phyloP scores from a whole-genome alignment of 2,113 vertebrate species.

The Callionymus lyra region DNA sequence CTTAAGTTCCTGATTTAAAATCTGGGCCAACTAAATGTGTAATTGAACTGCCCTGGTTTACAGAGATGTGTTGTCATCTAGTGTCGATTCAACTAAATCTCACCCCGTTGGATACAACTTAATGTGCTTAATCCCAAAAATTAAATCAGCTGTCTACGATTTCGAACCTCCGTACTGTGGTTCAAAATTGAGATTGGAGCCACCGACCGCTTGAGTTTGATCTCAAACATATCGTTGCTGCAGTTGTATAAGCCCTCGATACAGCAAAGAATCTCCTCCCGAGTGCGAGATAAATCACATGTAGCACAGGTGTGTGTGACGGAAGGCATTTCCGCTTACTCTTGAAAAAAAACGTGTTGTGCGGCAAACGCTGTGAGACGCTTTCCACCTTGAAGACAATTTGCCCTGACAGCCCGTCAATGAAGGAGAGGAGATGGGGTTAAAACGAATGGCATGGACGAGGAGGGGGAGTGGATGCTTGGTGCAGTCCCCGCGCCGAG shows the following conservation, averaged over 20 bases:
- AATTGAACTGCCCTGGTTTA: no score
- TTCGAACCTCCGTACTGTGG: no score
- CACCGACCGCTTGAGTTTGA: no score
- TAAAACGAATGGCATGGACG: slow-evolving; percentile 32
- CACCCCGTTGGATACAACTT: no score
- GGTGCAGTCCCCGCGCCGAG: slow-evolving; percentile 35
- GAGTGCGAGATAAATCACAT: slow-evolving; percentile 16
- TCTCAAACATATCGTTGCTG: no score
- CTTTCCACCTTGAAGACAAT: slow-evolving; percentile 46
- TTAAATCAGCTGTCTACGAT: no score
- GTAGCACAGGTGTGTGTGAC: slow-evolving; percentile 8
- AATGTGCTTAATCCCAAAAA: no score
- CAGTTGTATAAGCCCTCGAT: neutral
- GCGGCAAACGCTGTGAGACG: slow-evolving; percentile 4
- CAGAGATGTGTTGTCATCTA: no score
- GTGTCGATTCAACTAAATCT: no score
- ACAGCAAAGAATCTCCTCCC: neutral
- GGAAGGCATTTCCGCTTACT: slow-evolving; percentile 26
- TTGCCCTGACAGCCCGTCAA: slow-evolving; percentile 40
- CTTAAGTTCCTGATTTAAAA: no score
- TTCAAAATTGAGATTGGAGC: no score
- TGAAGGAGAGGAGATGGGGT: slow-evolving; percentile 33
- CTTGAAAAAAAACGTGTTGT: slow-evolving; percentile 12
- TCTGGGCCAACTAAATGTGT: no score
- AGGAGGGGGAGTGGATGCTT: slow-evolving; percentile 4